Evolutionary conservation across 53 echinoderm and acorn worm species (phyloP), one percentile per base, ranked within the genome.

Genomic region (Holothuria scabra): DNA sequence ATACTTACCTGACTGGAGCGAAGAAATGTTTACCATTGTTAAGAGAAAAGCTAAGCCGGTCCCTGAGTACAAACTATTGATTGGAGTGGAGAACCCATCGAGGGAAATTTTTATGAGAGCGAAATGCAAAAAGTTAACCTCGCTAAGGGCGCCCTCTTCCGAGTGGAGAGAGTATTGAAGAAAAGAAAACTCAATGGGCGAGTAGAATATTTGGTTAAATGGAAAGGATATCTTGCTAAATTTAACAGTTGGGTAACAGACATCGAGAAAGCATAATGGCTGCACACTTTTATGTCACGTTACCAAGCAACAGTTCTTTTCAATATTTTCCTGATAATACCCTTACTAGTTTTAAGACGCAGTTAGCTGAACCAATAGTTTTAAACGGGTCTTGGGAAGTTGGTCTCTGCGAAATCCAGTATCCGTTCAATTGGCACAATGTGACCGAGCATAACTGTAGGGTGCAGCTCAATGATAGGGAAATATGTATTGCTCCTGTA

Each of bases 321-420:
- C n/a, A n/a, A n/a, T n/a, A n/a, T n/a, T n/a, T n/a, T 71, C 91
- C 91, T 21, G 60, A 83, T 46, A 92, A 89, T 55, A 92, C 86
- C 18, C 48, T 92, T 34, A 71, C 82, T 12, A 86, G 83, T 72
- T 92, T 84, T 20, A 48, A 20, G 10, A 69, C 80, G 12, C 76
- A 59, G 31, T 84, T 91, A 56, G 75, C 85, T 16, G 29, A 85
- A 44, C 88, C 88, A 22, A 84, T 91, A 23, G 34, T 71, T 23
- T 46, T 71, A 71, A 20, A 21, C 60, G n/a, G n/a, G 8, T 60
- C 60, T 4, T 35, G 35, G 35, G 35, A 35, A 6, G 35, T 35
- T 35, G 35, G 3, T 6, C 35, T 35, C 35, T 35, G n/a, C n/a
- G n/a, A n/a, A n/a, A n/a, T n/a, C n/a, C n/a, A n/a, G n/a, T n/a